A percentile compares a stretch with the other conserved stretches of the same genome.
These are phyloP conservation scores for Thamnophis elegans DNA, from an alignment of 2,797 vertebrate species.

Conservation along the genomic window DNA sequence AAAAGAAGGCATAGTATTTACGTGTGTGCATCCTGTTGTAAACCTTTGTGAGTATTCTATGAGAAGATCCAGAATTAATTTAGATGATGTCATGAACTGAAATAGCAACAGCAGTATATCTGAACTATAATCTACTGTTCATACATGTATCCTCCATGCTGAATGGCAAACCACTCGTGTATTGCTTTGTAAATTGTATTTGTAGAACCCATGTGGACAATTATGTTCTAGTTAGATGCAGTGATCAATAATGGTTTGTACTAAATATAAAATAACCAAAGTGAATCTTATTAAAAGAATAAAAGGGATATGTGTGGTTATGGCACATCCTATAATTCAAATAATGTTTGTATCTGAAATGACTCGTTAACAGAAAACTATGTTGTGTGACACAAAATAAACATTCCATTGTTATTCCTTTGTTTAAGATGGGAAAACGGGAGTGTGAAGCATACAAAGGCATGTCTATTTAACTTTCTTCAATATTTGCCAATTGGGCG, in stretches of 20 bases:
- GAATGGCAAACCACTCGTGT: neutral
- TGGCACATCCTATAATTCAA: neutral
- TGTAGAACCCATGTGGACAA: neutral
- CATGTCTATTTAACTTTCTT: slow-evolving; percentile 26
- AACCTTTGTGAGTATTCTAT: neutral
- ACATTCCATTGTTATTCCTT: slow-evolving; percentile 11
- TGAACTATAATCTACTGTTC: neutral
- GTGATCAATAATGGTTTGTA: neutral
- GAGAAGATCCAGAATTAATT: neutral
- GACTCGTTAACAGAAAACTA: neutral
- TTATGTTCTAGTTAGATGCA: neutral
- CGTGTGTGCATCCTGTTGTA: neutral
- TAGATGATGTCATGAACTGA: neutral
- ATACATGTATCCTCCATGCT: neutral
- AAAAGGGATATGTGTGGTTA: neutral
- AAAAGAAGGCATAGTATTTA: neutral
- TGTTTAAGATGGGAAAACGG: neutral
- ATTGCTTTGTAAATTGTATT: neutral
- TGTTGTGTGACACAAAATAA: neutral
- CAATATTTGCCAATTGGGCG: neutral
- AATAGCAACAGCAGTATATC: neutral
- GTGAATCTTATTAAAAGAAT: neutral
- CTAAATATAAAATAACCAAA: neutral
- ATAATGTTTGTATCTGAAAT: neutral
- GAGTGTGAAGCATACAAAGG: slow-evolving; percentile 12